phyloP scores from a whole-genome alignment of 2,113 vertebrate species.

The Scophthalmus maximus region DNA sequence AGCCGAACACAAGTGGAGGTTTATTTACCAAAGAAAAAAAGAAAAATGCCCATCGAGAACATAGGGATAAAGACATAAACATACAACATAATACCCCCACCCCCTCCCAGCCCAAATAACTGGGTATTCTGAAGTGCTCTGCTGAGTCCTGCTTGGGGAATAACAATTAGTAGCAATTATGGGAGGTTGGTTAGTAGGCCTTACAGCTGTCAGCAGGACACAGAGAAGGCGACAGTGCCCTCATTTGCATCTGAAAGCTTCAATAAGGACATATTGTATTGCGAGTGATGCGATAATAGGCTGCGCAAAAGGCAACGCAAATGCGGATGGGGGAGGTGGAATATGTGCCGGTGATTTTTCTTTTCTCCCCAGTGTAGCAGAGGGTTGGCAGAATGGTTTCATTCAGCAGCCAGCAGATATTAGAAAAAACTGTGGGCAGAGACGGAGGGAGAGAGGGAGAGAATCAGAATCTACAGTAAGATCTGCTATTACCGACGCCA shows the following conservation, averaged over 20 bases:
- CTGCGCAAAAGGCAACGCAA: constrained; percentile 65
- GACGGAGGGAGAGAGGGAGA: neutral
- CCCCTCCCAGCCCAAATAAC: constrained; percentile 33
- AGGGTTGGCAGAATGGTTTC: constrained; percentile 44
- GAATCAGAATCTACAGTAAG: constrained; percentile 4
- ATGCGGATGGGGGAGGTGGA: constrained; percentile 53
- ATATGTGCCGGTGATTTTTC: constrained; percentile 36
- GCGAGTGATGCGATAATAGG: constrained; percentile 70
- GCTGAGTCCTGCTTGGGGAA: constrained; percentile 68
- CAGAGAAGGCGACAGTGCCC: constrained; percentile 59
- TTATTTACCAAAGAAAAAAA: neutral
- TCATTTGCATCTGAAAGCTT: constrained; percentile 80
- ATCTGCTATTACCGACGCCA: neutral
- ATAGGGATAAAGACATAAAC: constrained; percentile 33
- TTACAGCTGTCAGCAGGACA: constrained; percentile 73
- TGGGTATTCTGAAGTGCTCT: constrained; percentile 48
- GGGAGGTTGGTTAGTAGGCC: constrained; percentile 63
- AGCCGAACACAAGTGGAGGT: too few relatives aligned
- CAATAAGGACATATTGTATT: constrained; percentile 77
- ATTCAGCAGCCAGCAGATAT: constrained; percentile 19
- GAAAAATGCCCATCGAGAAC: constrained; percentile 1
- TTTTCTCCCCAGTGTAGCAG: constrained; percentile 25
- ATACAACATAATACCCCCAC: constrained; percentile 22
- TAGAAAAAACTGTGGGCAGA: constrained; percentile 32
- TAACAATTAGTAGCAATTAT: constrained; percentile 79